These are phyloP conservation scores for Sardina pilchardus DNA, from an alignment of 2,113 vertebrate species.

Conservation along the genomic window DNA sequence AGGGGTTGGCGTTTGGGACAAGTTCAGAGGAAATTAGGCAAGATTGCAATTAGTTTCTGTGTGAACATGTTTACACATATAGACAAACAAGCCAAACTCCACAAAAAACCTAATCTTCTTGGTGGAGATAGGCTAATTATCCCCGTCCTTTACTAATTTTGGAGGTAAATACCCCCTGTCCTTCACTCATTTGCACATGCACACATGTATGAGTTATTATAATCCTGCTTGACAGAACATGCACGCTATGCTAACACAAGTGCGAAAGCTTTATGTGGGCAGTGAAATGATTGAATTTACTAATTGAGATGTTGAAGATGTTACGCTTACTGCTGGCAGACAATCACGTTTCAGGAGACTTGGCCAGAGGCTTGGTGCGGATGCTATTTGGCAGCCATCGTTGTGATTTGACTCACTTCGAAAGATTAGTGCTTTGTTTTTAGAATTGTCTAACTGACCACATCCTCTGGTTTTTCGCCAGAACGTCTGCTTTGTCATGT, in stretches of 20 bases:
- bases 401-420: neutral
- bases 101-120: neutral
- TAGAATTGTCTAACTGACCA: neutral
- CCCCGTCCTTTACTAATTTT: neutral
- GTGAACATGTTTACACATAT: too few relatives aligned
- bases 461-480: neutral
- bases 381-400: neutral
- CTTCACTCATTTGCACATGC: neutral
- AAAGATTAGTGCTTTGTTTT: neutral
- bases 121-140: neutral
- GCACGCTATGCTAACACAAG: neutral
- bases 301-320: neutral
- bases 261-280: neutral
- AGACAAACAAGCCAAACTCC: neutral
- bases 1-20: too few relatives aligned
- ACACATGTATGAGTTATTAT: neutral
- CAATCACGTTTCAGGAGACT: neutral
- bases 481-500: neutral
- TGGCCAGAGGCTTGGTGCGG: neutral
- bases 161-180: too few relatives aligned
- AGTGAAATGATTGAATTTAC: neutral
- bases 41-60: too few relatives aligned
- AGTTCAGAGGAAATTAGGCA: too few relatives aligned
- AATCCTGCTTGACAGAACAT: neutral
- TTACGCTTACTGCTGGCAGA: neutral